A percentile compares a stretch with the other conserved stretches of the same genome.
phyloP scores from a whole-genome alignment of 2,113 vertebrate species.

The Nothocercus nigrocapillus region DNA sequence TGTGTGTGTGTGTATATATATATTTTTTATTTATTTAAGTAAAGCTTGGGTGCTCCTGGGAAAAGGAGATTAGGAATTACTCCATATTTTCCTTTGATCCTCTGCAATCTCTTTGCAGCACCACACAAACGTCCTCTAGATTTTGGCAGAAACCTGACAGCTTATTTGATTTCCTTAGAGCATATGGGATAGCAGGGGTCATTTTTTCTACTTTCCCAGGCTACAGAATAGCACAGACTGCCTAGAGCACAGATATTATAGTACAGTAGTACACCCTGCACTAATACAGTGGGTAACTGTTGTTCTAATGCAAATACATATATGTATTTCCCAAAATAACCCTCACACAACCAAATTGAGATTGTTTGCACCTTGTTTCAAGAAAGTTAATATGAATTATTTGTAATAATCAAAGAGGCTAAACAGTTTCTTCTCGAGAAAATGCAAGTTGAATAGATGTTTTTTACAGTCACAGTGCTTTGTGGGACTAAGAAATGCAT shows the following conservation, averaged over 20 bases:
- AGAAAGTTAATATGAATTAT: background rate
- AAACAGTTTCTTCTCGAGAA: background rate
- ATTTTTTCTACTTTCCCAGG: background rate
- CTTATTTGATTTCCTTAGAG: background rate
- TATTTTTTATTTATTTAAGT: background rate
- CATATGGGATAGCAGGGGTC: background rate
- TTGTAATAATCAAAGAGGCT: background rate
- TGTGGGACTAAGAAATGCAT: background rate
- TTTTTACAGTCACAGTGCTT: background rate
- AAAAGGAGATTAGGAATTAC: slow-evolving; percentile 19
- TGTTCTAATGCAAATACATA: background rate
- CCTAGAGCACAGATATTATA: background rate
- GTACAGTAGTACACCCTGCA: background rate
- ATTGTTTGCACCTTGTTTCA: background rate
- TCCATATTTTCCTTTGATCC: background rate
- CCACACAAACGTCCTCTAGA: background rate
- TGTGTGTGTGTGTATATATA: too few relatives aligned
- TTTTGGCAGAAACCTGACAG: background rate
- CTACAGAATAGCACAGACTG: background rate
- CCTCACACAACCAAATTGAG: background rate
- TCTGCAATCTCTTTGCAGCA: background rate
- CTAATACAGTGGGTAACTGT: background rate
- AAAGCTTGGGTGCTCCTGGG: background rate
- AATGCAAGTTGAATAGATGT: background rate
- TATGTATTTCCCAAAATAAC: background rate